Conservation (phyloP, 2,888 invertebrate genomes). For the Elaeidobius kamerunicus region DNA sequence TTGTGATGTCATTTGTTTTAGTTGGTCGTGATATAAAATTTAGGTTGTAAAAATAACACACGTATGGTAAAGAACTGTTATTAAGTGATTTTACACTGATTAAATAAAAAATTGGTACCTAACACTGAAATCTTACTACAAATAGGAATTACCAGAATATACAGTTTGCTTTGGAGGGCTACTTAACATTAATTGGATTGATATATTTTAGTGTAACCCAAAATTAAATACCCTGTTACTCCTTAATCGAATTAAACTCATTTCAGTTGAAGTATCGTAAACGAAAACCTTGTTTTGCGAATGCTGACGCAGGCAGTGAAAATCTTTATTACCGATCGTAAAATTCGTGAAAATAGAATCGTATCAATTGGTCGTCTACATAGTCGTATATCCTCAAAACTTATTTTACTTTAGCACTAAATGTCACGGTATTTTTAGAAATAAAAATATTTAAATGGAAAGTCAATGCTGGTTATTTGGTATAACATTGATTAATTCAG, state of each 20-base stretch:
- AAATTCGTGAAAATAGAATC: constrained; percentile 24
- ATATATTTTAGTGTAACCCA: no score
- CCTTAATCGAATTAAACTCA: not conserved
- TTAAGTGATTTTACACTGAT: no score
- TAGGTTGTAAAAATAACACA: no score
- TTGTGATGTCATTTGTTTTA: constrained; percentile 15
- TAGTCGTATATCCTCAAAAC: constrained; percentile 12
- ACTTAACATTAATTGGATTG: no score
- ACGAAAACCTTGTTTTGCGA: constrained; percentile 19
- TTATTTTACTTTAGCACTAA: constrained; percentile 17
- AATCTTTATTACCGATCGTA: constrained; percentile 16
- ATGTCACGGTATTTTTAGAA: not conserved
- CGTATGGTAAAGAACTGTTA: no score
- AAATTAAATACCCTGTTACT: not conserved
- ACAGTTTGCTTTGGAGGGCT: no score
- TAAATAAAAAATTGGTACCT: no score
- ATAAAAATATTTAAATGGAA: not conserved
- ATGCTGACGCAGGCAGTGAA: constrained; percentile 17
- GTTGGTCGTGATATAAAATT: no score
- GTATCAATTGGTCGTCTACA: constrained; percentile 20
- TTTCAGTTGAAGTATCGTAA: not conserved
- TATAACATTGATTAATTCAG: no score
- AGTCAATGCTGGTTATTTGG: not conserved
- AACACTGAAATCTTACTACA: no score
- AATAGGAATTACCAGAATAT: no score